Conservation (phyloP, 2,888 invertebrate species). For the Galerucella nymphaeae region DNA sequence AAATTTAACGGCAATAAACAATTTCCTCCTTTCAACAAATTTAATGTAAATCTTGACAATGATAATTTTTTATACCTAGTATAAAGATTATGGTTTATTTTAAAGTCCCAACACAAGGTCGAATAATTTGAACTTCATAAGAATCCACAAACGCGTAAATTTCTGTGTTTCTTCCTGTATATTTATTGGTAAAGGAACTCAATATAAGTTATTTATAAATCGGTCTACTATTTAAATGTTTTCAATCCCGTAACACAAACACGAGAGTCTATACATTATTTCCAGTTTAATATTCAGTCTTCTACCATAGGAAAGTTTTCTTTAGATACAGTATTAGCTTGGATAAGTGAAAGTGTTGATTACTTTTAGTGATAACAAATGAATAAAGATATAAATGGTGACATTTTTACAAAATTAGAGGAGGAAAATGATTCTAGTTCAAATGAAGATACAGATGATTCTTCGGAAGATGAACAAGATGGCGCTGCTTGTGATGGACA, state of each 20-base stretch:
- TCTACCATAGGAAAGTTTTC: background rate
- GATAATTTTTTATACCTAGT: background rate
- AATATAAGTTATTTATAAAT: slow-evolving; percentile 47
- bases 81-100: background rate
- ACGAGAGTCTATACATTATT: slow-evolving; percentile 37
- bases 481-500: slow-evolving; percentile 18
- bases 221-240: slow-evolving; percentile 33
- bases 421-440: slow-evolving; percentile 45
- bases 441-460: slow-evolving; percentile 41
- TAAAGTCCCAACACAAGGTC: background rate
- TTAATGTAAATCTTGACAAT: background rate
- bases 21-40: background rate
- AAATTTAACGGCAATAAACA: too few relatives aligned
- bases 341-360: background rate
- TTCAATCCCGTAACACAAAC: slow-evolving; percentile 37
- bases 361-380: slow-evolving; percentile 1
- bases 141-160: slow-evolving; percentile 5
- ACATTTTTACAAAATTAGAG: background rate
- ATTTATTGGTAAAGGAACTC: slow-evolving; percentile 38
- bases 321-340: too few relatives aligned
- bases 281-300: too few relatives aligned
- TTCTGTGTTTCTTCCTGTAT: background rate
- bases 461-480: slow-evolving; percentile 46
- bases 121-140: background rate
- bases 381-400: background rate